A percentile compares a stretch with the other conserved stretches of the same genome.
These are phyloP conservation scores for Gallinago media DNA, from an alignment of 2,113 vertebrate species.

Conservation along the genomic window DNA sequence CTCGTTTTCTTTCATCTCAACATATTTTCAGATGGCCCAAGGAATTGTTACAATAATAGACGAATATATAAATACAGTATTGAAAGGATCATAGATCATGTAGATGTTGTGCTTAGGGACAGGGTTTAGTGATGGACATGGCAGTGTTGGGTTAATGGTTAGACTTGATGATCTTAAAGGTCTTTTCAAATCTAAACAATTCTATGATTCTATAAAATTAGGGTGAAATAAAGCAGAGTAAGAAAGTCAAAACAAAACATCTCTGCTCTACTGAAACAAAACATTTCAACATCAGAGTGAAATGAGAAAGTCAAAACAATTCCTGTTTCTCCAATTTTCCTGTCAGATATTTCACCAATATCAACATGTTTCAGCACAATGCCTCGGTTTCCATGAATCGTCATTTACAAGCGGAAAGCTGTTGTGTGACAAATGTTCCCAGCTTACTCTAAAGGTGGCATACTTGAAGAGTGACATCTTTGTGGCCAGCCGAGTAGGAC, in stretches of 20 bases:
- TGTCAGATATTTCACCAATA: neutral
- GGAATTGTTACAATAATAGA: neutral
- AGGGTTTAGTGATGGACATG: neutral
- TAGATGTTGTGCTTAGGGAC: neutral
- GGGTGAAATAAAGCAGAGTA: constrained; percentile 13
- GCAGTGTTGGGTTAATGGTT: neutral
- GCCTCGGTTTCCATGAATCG: rapidly evolving
- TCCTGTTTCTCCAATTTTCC: neutral
- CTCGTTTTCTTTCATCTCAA: constrained; percentile 40
- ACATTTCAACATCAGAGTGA: neutral
- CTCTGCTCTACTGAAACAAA: neutral
- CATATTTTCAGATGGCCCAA: constrained; percentile 11
- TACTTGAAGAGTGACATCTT: neutral
- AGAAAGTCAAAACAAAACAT: constrained; percentile 11
- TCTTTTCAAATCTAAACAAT: neutral
- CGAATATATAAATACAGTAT: neutral
- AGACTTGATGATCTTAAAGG: neutral
- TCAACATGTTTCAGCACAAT: neutral
- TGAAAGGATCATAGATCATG: neutral
- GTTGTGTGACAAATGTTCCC: neutral
- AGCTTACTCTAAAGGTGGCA: neutral
- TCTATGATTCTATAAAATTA: neutral
- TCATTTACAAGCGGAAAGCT: neutral
- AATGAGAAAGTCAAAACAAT: constrained; percentile 28
- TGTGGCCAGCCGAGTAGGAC: neutral